phyloP scores from a whole-genome alignment of 2,113 vertebrate genomes.

The Euleptes europaea region DNA sequence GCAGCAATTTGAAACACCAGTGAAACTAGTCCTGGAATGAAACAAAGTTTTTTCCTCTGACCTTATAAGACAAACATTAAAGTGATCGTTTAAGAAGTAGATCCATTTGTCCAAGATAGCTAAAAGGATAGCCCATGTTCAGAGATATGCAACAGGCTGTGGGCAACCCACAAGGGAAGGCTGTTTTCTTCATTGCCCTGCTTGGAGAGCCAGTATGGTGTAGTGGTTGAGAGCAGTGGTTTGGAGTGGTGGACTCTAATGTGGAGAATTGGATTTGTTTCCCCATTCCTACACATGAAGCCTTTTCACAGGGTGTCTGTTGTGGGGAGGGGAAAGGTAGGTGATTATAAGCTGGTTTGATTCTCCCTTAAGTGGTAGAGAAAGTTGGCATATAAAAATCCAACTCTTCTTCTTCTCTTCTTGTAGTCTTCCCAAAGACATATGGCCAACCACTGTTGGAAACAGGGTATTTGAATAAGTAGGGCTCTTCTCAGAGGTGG shows the following conservation, averaged over 20 bases:
- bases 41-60: neutral
- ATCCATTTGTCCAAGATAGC: neutral
- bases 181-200: neutral
- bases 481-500: too few relatives aligned
- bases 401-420: too few relatives aligned
- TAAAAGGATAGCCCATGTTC: neutral
- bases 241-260: too few relatives aligned
- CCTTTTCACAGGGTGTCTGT: too few relatives aligned
- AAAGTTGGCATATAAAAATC: too few relatives aligned
- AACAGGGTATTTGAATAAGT: neutral
- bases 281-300: too few relatives aligned
- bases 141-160: neutral
- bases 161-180: neutral
- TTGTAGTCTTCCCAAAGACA: neutral
- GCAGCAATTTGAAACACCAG: neutral
- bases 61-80: constrained; percentile 5
- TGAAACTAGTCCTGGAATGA: neutral
- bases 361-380: too few relatives aligned
- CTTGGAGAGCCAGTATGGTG: too few relatives aligned
- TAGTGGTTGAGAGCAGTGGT: too few relatives aligned
- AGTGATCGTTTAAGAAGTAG: neutral
- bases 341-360: too few relatives aligned
- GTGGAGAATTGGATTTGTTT: too few relatives aligned
- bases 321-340: too few relatives aligned
- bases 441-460: neutral